Conservation (phyloP, 2,888 invertebrate genomes). For the Oxyscelio sp. region DNA sequence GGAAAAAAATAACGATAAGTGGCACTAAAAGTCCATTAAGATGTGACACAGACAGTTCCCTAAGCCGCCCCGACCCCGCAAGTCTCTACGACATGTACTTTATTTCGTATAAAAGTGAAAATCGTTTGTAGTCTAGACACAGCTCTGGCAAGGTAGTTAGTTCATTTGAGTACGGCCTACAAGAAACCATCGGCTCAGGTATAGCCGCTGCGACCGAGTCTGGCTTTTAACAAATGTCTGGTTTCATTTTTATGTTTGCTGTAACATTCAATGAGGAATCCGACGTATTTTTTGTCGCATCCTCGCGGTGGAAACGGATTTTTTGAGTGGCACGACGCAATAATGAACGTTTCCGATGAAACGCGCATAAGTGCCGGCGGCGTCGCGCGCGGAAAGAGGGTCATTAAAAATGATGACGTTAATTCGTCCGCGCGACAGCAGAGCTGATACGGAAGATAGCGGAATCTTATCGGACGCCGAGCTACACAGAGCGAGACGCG, state of each 20-base stretch:
- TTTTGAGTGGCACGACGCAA: neutral
- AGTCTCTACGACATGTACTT: constrained; percentile 46
- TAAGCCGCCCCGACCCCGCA: no score
- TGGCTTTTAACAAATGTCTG: constrained; percentile 53
- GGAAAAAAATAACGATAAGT: no score
- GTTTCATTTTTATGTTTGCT: constrained; percentile 26
- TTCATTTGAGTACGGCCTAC: neutral
- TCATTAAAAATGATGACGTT: constrained; percentile 61
- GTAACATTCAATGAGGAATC: constrained; percentile 43
- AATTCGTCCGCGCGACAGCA: constrained; percentile 49
- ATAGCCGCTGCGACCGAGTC: constrained; percentile 17
- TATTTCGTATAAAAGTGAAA: constrained; percentile 39
- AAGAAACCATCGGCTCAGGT: constrained; percentile 29
- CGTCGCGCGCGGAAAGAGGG: constrained; percentile 44
- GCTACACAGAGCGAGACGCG: constrained; percentile 11
- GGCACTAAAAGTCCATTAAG: no score
- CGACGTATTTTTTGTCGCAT: constrained; percentile 24
- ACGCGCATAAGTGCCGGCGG: constrained; percentile 22
- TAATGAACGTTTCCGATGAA: constrained; percentile 33
- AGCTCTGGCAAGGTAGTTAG: neutral
- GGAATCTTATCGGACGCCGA: constrained; percentile 42
- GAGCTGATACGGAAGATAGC: constrained; percentile 46
- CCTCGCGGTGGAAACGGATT: neutral
- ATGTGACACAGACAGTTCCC: no score
- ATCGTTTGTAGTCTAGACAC: constrained; percentile 18